These are phyloP conservation scores for Pyrrhosoma nymphula DNA, from an alignment of 2,888 invertebrate genomes.

Conservation along the genomic window DNA sequence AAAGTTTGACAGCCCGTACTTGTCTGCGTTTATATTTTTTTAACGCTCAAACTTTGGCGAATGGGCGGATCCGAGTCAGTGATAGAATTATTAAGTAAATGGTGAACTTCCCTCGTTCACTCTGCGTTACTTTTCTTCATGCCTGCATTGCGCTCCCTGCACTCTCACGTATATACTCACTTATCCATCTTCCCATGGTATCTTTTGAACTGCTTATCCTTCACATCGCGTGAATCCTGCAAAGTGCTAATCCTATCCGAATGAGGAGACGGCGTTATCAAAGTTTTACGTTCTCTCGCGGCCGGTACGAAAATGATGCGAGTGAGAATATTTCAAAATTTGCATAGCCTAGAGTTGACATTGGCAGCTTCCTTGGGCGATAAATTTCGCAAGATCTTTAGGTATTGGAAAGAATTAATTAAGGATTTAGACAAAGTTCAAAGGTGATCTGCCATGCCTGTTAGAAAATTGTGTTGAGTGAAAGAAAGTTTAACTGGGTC, in stretches of 20 bases:
- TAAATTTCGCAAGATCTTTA: neutral
- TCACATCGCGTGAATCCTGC: no score
- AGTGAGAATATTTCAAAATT: neutral
- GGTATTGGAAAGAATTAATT: neutral
- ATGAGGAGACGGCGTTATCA: neutral
- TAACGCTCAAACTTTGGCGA: neutral
- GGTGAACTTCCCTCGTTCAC: neutral
- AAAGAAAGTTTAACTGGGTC: no score
- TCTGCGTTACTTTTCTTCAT: no score
- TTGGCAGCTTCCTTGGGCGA: neutral
- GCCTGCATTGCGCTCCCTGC: no score
- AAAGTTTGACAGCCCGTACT: slow-evolving; percentile 1
- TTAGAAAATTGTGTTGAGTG: no score
- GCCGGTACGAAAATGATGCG: neutral
- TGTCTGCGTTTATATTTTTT: neutral
- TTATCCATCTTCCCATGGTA: no score
- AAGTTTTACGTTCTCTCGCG: neutral
- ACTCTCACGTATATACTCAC: no score
- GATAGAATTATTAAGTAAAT: neutral
- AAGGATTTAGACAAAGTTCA: no score
- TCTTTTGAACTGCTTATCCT: no score
- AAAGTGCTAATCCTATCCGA: neutral
- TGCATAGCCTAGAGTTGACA: neutral
- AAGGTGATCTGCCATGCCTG: no score
- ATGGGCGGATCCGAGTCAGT: neutral